Percentiles rank a stretch among this genome's conserved stretches.
These are phyloP conservation scores for Macrophya annulata DNA, from an alignment of 2,888 invertebrate species.

Conservation along the genomic window DNA sequence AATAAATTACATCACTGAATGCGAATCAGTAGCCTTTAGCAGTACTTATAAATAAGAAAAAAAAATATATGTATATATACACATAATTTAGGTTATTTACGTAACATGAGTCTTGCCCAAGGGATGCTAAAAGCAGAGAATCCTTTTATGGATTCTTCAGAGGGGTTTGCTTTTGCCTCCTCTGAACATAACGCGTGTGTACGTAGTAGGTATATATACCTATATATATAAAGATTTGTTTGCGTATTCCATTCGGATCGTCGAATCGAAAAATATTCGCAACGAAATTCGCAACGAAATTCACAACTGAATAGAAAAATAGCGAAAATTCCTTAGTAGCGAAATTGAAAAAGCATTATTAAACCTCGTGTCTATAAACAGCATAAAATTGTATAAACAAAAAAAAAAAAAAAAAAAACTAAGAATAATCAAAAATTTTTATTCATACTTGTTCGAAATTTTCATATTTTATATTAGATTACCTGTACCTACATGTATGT, in stretches of 20 bases:
- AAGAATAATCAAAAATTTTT: not conserved
- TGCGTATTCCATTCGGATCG: slow-evolving; percentile 40
- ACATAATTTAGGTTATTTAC: slow-evolving; percentile 38
- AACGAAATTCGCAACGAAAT: slow-evolving; percentile 9
- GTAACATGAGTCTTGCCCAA: slow-evolving; percentile 16
- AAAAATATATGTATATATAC: not conserved
- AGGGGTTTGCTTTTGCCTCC: not conserved
- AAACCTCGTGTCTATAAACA: not conserved
- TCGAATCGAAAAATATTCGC: slow-evolving; percentile 40
- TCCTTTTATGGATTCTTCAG: slow-evolving; percentile 35
- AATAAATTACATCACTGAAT: not conserved
- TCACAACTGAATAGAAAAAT: not conserved
- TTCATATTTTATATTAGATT: not conserved
- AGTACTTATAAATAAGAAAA: slow-evolving; percentile 2
- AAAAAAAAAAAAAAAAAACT: too few species aligned
- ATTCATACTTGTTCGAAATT: not conserved
- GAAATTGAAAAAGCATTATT: not conserved
- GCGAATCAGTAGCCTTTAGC: not conserved
- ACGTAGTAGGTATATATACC: not conserved
- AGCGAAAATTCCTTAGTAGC: not conserved
- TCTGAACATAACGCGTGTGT: not conserved
- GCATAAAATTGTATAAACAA: not conserved
- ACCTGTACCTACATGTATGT: not conserved
- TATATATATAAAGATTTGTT: not conserved
- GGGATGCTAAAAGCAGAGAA: slow-evolving; percentile 37